Percentiles rank a stretch among this genome's conserved stretches.
Conservation (phyloP, 2,888 invertebrate genomes). For the Myopa testacea region DNA sequence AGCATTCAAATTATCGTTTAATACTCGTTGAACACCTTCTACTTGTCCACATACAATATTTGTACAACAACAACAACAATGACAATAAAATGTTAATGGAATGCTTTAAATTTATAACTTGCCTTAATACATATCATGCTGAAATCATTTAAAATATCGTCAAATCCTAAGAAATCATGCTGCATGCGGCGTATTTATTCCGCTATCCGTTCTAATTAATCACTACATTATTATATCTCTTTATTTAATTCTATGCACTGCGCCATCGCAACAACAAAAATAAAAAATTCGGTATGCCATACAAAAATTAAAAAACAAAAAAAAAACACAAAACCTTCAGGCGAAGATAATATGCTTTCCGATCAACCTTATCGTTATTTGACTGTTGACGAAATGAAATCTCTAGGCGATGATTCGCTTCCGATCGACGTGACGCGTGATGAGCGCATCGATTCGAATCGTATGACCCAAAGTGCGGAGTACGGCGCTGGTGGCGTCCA, state of each 20-base stretch:
- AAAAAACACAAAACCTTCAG: conserved; percentile 69
- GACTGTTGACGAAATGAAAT: conserved; percentile 96
- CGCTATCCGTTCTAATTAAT: not conserved
- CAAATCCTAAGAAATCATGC: conserved; percentile 1
- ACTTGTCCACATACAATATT: not conserved
- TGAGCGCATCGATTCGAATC: conserved; percentile 82
- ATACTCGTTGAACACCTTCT: not conserved
- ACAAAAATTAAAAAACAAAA: conserved; percentile 43
- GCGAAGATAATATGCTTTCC: conserved; percentile 90
- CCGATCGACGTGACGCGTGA: conserved; percentile 94
- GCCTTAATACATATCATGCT: conserved; percentile 32
- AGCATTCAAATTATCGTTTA: not conserved
- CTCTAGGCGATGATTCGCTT: conserved; percentile 90
- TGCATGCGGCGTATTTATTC: conserved; percentile 19
- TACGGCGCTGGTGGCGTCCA: conserved; percentile 56
- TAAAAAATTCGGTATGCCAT: conserved; percentile 43
- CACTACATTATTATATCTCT: conserved; percentile 33
- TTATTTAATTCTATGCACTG: conserved; percentile 38
- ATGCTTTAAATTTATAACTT: conserved; percentile 18
- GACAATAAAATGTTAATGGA: conserved; percentile 8
- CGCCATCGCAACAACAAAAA: conserved; percentile 34
- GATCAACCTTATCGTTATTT: conserved; percentile 92
- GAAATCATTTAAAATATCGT: not conserved
- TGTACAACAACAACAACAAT: not conserved
- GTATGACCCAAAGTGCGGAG: conserved; percentile 70